Evolutionary conservation across 2,113 vertebrate genomes (phyloP).

Genomic region (Stigmatopora argus): DNA sequence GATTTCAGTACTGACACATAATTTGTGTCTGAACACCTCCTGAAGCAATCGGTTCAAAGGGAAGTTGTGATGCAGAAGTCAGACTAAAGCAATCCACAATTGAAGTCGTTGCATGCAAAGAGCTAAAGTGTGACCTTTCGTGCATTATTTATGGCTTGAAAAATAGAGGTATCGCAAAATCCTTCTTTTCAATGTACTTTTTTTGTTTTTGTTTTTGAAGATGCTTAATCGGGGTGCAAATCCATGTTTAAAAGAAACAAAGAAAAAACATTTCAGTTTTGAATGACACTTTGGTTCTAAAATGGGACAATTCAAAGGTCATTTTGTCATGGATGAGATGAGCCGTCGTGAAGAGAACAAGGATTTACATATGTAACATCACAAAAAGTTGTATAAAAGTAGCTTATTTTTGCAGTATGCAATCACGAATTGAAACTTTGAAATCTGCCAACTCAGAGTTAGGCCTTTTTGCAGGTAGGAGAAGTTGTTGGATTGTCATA

Average conservation of each 20-base stretch:
- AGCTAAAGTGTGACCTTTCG: slow-evolving; percentile 5
- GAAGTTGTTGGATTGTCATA: slow-evolving; percentile 51
- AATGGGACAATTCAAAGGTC: slow-evolving; percentile 53
- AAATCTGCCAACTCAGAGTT: slow-evolving; percentile 27
- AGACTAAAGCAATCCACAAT: slow-evolving; percentile 18
- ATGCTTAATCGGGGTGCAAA: slow-evolving; percentile 25
- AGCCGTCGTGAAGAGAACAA: slow-evolving; percentile 39
- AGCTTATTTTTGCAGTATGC: slow-evolving; percentile 44
- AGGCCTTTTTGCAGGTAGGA: slow-evolving; percentile 34
- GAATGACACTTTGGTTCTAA: slow-evolving; percentile 54
- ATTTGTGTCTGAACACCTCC: slow-evolving; percentile 34
- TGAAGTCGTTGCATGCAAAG: slow-evolving; percentile 7
- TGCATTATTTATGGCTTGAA: slow-evolving; percentile 14
- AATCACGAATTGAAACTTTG: slow-evolving; percentile 18
- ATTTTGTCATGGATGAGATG: slow-evolving; percentile 51
- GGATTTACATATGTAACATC: slow-evolving; percentile 30
- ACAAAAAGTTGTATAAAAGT: slow-evolving; percentile 38
- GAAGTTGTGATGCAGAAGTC: slow-evolving; percentile 27
- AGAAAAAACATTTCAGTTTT: neutral
- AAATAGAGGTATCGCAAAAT: slow-evolving; percentile 19
- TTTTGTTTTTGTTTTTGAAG: slow-evolving; percentile 8
- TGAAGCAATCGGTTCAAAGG: slow-evolving; percentile 22
- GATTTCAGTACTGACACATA: slow-evolving; percentile 2
- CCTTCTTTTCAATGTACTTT: slow-evolving; percentile 6
- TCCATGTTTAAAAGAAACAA: neutral